Conservation (phyloP, 2,888 invertebrate species). For the Andrena bicolor region DNA sequence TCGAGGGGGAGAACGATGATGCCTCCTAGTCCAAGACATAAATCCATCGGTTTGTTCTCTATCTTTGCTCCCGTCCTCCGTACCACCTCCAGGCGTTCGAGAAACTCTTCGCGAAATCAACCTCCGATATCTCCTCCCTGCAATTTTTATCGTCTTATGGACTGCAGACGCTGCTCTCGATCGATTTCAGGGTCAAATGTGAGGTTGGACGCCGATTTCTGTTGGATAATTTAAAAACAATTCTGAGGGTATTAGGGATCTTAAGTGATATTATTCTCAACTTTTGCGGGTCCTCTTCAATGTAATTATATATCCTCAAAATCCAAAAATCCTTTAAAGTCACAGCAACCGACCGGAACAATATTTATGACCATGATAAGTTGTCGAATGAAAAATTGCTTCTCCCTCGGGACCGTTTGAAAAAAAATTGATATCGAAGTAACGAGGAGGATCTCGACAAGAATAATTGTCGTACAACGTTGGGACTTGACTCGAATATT, state of each 20-base stretch:
- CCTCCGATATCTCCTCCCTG: slow-evolving; percentile 52
- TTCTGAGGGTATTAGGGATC: background rate
- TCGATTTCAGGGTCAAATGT: background rate
- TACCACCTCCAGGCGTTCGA: slow-evolving; percentile 66
- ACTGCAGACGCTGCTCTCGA: background rate
- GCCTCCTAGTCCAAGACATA: slow-evolving; percentile 77
- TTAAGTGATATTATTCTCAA: too few relatives aligned
- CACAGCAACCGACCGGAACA: too few relatives aligned
- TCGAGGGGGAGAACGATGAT: slow-evolving; percentile 70
- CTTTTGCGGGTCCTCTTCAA: too few relatives aligned
- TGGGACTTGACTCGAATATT: slow-evolving; percentile 42
- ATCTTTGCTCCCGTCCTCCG: slow-evolving; percentile 75
- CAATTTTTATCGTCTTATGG: slow-evolving; percentile 49
- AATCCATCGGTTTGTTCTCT: slow-evolving; percentile 81
- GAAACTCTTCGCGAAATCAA: slow-evolving; percentile 63
- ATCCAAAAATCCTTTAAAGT: too few relatives aligned
- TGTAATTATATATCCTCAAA: too few relatives aligned
- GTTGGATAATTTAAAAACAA: background rate
- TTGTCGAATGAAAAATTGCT: too few relatives aligned
- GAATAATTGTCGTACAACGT: slow-evolving; percentile 38
- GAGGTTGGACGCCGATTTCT: background rate
- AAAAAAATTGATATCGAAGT: slow-evolving; percentile 1
- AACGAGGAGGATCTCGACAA: background rate
- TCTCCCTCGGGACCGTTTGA: too few relatives aligned
- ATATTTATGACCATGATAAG: too few relatives aligned